phyloP scores from a whole-genome alignment of 1,140 invertebrate genomes.

The Heliconius hewitsoni region DNA sequence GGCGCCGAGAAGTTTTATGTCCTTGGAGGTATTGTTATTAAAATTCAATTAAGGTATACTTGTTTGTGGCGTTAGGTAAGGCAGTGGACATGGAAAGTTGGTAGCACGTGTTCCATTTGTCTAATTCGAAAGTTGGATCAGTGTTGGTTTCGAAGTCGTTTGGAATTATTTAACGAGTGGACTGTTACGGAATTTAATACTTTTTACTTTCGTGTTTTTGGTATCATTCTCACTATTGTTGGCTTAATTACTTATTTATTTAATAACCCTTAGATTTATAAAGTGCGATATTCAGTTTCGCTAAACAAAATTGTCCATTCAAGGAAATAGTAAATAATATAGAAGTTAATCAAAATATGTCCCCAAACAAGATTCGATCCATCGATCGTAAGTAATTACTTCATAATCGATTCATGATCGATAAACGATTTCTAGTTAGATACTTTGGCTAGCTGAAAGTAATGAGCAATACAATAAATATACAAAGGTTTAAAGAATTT shows the following conservation, averaged over 20 bases:
- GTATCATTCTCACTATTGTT: not conserved
- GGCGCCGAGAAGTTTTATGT: slow-evolving; percentile 20
- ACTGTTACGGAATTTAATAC: not conserved
- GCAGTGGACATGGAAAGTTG: slow-evolving; percentile 39
- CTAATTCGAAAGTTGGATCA: slow-evolving; percentile 24
- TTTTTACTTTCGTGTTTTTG: not conserved
- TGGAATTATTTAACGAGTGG: slow-evolving; percentile 1
- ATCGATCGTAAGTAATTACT: no score
- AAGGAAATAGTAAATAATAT: no score
- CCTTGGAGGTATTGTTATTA: slow-evolving; percentile 41
- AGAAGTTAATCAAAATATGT: no score
- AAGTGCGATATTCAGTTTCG: no score
- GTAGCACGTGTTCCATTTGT: slow-evolving; percentile 32
- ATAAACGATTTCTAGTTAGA: not conserved
- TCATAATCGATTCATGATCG: not conserved
- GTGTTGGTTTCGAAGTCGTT: slow-evolving; percentile 7
- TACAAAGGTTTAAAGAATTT: not conserved
- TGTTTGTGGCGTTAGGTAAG: slow-evolving; percentile 42
- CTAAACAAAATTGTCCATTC: no score
- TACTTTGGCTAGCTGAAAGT: not conserved
- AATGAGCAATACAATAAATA: not conserved
- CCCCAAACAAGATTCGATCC: no score
- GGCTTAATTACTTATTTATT: not conserved
- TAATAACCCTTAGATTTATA: no score
- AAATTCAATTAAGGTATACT: slow-evolving; percentile 48